These are phyloP conservation scores for Strigops habroptila DNA, from an alignment of 2,113 vertebrate species.

Conservation along the genomic window DNA sequence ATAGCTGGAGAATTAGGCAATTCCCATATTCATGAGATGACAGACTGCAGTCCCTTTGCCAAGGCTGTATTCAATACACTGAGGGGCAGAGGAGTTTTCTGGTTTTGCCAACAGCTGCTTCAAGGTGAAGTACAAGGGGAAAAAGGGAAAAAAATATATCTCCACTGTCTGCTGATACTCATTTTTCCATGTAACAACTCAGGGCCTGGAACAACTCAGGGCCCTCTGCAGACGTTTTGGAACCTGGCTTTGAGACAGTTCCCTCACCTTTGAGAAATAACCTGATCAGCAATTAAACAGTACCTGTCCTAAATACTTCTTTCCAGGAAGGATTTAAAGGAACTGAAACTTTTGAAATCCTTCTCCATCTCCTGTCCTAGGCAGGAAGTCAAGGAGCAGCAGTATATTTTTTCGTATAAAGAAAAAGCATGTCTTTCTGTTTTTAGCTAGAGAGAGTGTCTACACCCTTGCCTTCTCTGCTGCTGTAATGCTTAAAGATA, in stretches of 20 bases:
- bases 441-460: neutral
- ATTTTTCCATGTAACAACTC: neutral
- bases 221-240: neutral
- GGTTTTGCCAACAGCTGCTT: slow-evolving; percentile 34
- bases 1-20: slow-evolving; percentile 45
- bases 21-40: slow-evolving; percentile 51
- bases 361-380: neutral
- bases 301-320: neutral
- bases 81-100: slow-evolving; percentile 14
- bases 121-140: slow-evolving; percentile 55
- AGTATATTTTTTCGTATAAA: neutral
- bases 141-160: neutral
- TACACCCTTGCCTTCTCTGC: neutral
- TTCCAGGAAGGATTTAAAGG: neutral
- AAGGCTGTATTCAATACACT: neutral
- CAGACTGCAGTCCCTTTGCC: slow-evolving; percentile 22
- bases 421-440: neutral
- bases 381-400: neutral
- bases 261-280: neutral
- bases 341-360: neutral
- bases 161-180: neutral
- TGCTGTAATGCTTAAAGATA: slow-evolving; percentile 13
- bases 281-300: neutral
- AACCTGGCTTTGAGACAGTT: neutral
- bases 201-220: neutral